Percentiles rank a stretch among this genome's conserved stretches.
Conservation (phyloP, 1,140 invertebrate species). For the Drosophila guanche region DNA sequence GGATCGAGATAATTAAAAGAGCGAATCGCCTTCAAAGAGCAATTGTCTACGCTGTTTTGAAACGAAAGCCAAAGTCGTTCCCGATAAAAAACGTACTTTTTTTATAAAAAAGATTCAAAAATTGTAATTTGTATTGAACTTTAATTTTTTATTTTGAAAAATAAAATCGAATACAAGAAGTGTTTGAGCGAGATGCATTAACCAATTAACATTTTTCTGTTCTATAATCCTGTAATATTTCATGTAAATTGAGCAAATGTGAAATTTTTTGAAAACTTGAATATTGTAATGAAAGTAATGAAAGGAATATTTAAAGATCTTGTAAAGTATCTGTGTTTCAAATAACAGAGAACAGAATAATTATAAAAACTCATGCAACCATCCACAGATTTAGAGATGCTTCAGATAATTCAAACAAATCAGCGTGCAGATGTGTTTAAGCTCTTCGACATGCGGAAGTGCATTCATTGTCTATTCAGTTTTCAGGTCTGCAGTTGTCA, state of each 20-base stretch:
- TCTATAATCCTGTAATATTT: constrained; percentile 18
- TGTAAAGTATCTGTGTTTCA: constrained; percentile 52
- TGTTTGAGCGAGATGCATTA: constrained; percentile 57
- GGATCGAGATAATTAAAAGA: constrained; percentile 18
- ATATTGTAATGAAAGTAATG: constrained; percentile 52
- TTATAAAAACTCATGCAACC: constrained; percentile 4
- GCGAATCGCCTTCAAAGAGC: constrained; percentile 13
- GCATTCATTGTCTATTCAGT: background rate
- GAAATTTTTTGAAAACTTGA: constrained; percentile 27
- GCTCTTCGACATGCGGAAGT: background rate
- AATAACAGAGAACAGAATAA: constrained; percentile 48
- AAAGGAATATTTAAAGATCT: constrained; percentile 57
- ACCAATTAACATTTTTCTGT: constrained; percentile 33
- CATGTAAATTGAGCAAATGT: constrained; percentile 27
- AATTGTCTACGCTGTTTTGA: constrained; percentile 50
- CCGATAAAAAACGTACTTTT: constrained; percentile 63
- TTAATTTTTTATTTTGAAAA: constrained; percentile 79
- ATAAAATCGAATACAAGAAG: constrained; percentile 73
- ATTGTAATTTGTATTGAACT: constrained; percentile 72
- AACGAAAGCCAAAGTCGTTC: constrained; percentile 72
- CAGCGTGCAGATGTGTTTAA: background rate
- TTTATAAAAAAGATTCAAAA: constrained; percentile 78
- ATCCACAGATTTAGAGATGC: constrained; percentile 1
- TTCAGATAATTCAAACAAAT: constrained; percentile 13
- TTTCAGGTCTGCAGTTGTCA: background rate